Base-by-base conservation (phyloP, 1,140 invertebrate genomes). In the Camponotus floridanus region DNA sequence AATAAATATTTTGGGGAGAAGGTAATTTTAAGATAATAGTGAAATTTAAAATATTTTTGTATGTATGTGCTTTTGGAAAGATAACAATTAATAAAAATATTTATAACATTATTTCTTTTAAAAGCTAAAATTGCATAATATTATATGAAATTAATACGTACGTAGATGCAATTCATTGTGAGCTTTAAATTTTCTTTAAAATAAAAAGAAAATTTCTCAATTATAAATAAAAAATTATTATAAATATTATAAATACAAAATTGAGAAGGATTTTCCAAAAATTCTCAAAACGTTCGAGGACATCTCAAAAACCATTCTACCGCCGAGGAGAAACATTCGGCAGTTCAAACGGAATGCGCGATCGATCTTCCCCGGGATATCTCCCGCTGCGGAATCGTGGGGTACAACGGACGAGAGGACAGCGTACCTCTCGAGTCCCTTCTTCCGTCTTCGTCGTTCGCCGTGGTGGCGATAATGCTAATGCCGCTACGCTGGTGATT, bases 361-460 rank as follows among this genome's bases (percentile, higher is more conserved):
- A 71, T 81, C 67, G 85, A 87, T 89, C 84, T 39, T 81, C 71
- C 59, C 51, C 84, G 64, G 68, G 70, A 88, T 88, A 71, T 86
- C 88, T 81, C 76, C 85, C 61, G 85, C 85, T 89, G 83, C 55
- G 88, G 78, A 83, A 88, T 86, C 84, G 59, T 65, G 84, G 59
- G 55, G 76, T 61, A 62, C 57, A 42, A 51, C 15, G 48, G 21
- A 81, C 65, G 18, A 13, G 13, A 45, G 18, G 36, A 61, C 51
- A 65, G 55, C 42, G 55, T 31, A 18, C 48, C 33, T 36, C 59
- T 36, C 59, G 21, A 55, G 57, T 65, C 51, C 36, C 36, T 57
- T 80, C 76, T 70, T 57, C 15, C 42, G 36, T 45, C 65, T 9
- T 42, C 65, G 33, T 42, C 33, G 26, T 39, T 39, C 21, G 21